Evolutionary conservation across 2,113 vertebrate species (phyloP).

Genomic region (Toxotes chatareus): DNA sequence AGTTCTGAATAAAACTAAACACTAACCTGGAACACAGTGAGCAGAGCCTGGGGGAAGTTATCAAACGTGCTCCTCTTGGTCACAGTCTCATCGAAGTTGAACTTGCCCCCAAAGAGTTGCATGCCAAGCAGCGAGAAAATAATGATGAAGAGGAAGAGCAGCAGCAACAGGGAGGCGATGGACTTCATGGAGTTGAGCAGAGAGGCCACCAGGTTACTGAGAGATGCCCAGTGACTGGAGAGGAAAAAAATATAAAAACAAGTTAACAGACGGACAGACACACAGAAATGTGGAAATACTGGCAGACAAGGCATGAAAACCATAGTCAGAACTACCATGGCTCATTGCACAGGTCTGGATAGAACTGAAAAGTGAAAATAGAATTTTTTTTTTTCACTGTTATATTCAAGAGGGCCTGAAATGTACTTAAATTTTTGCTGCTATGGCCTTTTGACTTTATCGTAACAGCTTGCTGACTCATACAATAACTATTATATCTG

Average conservation of each 20-base stretch:
- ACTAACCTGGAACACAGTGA: constrained; percentile 97
- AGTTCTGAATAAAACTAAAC: background rate
- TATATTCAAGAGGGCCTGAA: no score
- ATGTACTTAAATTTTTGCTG: no score
- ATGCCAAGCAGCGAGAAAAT: constrained; percentile 99
- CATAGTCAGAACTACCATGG: no score
- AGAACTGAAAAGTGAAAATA: no score
- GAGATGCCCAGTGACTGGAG: constrained; percentile 94
- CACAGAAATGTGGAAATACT: background rate
- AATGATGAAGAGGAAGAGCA: constrained; percentile 99
- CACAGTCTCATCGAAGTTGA: constrained; percentile 98
- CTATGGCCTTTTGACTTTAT: background rate
- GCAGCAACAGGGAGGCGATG: constrained; percentile 96
- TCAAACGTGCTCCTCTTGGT: constrained; percentile 99
- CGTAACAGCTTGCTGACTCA: background rate
- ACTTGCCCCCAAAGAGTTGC: constrained; percentile 99
- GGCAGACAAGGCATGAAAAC: background rate
- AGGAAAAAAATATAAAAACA: background rate
- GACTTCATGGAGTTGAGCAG: constrained; percentile 99
- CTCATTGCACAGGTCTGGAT: no score
- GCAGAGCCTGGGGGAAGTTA: constrained; percentile 97
- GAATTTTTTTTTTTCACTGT: no score
- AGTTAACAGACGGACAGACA: background rate
- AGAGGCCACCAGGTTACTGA: constrained; percentile 98
- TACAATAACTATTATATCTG: no score